A percentile compares a stretch with the other conserved stretches of the same genome.
phyloP scores from a whole-genome alignment of 2,888 invertebrate species.

The Tuberolachnus salignus region DNA sequence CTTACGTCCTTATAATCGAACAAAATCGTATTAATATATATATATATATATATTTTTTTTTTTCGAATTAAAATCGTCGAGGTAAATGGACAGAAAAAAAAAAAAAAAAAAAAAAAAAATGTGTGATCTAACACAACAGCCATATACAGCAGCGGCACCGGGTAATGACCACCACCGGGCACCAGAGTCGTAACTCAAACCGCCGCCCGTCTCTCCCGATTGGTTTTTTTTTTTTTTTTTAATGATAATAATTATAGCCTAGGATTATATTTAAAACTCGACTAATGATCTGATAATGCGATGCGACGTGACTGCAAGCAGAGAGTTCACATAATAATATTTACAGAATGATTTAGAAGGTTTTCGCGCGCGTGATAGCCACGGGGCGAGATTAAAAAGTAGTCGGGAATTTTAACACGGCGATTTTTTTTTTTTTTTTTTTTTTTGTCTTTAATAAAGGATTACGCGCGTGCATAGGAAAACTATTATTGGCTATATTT shows the following conservation, averaged over 20 bases:
- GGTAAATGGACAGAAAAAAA: constrained; percentile 20
- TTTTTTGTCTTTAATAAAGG: too few relatives aligned
- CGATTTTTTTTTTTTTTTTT: background rate
- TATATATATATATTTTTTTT: background rate
- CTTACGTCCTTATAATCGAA: background rate
- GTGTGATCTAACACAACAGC: constrained; percentile 7
- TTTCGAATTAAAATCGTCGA: background rate
- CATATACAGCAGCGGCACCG: background rate
- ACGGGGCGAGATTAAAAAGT: background rate
- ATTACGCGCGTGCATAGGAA: too few relatives aligned
- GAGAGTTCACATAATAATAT: background rate
- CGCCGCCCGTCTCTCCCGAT: background rate
- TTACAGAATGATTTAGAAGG: constrained; percentile 12
- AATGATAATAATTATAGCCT: constrained; percentile 27
- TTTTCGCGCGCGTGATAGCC: constrained; percentile 27
- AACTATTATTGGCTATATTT: background rate
- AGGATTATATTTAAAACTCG: constrained; percentile 29
- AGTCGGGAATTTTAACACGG: background rate
- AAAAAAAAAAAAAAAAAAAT: constrained; percentile 8
- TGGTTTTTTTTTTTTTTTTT: constrained; percentile 22
- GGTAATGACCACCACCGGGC: constrained; percentile 20
- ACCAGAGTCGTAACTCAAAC: constrained; percentile 16
- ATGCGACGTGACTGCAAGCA: constrained; percentile 16
- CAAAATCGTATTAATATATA: constrained; percentile 27
- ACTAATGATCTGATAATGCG: constrained; percentile 51